Conservation (phyloP, 2,797 vertebrate species). For the Platalea minor region DNA sequence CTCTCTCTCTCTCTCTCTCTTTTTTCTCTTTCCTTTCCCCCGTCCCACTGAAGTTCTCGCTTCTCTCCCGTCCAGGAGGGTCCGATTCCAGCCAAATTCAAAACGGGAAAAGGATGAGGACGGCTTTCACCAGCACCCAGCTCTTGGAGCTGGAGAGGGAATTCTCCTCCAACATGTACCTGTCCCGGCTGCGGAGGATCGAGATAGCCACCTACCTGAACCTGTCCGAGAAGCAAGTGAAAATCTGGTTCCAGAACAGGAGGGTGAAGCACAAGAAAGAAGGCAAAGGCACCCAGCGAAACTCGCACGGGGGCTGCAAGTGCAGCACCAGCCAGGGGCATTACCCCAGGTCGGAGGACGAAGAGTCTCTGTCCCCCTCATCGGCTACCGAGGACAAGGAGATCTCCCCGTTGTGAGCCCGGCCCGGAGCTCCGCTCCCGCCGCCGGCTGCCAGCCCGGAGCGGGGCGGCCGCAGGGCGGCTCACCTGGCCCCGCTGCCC, state of each 20-base stretch:
- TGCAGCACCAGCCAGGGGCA: slow-evolving; percentile 86
- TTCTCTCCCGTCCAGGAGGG: slow-evolving; percentile 76
- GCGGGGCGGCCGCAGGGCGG: not conserved
- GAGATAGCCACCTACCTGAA: slow-evolving; percentile 97
- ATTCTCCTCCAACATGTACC: slow-evolving; percentile 98
- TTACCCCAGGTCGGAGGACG: slow-evolving; percentile 91
- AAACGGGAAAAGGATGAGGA: slow-evolving; percentile 96
- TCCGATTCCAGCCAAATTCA: slow-evolving; percentile 87
- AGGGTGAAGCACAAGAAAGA: slow-evolving; percentile 99
- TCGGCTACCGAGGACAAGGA: slow-evolving; percentile 92
- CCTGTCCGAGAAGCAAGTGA: slow-evolving; percentile 97
- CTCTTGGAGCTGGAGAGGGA: slow-evolving; percentile 96
- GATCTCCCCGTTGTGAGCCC: slow-evolving; percentile 82
- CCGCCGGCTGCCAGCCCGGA: not conserved
- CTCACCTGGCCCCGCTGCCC: not conserved
- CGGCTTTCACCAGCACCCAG: slow-evolving; percentile 97
- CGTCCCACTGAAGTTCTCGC: not conserved
- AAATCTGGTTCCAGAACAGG: slow-evolving; percentile 99
- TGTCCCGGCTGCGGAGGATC: slow-evolving; percentile 92
- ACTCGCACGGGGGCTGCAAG: slow-evolving; percentile 88
- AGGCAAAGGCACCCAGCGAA: slow-evolving; percentile 89
- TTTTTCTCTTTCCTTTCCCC: not conserved
- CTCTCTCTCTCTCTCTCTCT: no score
- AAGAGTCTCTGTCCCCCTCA: slow-evolving; percentile 91
- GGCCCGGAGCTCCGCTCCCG: not conserved